Evolutionary conservation across 2,888 invertebrate genomes (phyloP).

Genomic region (Mesopsocus fuscifrons): DNA sequence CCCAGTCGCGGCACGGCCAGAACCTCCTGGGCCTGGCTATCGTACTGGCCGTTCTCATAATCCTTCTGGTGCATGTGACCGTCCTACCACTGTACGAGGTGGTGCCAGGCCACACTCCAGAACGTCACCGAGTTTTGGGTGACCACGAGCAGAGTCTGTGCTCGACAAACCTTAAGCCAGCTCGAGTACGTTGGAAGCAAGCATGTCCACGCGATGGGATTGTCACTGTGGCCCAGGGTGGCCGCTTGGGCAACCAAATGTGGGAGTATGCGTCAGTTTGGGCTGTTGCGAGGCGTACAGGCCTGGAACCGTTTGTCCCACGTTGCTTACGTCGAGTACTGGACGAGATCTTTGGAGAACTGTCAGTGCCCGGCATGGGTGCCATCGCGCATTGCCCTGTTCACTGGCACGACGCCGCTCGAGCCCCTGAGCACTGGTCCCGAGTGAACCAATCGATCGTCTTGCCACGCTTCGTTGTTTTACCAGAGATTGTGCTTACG

Average conservation of each 20-base stretch:
- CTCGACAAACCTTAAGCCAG: conserved; percentile 25
- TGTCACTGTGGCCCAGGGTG: conserved; percentile 28
- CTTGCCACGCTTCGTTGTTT: conserved; percentile 31
- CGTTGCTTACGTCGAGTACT: conserved; percentile 30
- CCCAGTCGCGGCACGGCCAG: conserved; percentile 20
- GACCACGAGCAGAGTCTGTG: conserved; percentile 35
- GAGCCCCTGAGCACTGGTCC: conserved; percentile 32
- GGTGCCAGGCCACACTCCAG: conserved; percentile 23
- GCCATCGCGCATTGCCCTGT: conserved; percentile 33
- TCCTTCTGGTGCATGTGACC: conserved; percentile 37
- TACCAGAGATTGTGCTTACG: conserved; percentile 32
- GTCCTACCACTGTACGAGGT: conserved; percentile 34
- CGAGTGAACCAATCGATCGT: conserved; percentile 35
- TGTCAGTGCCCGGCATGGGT: conserved; percentile 33
- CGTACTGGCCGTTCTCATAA: conserved; percentile 34
- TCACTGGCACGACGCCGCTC: conserved; percentile 28
- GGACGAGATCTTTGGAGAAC: conserved; percentile 32
- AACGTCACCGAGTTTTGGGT: conserved; percentile 25
- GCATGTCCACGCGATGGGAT: conserved; percentile 28
- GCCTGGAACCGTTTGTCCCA: conserved; percentile 29
- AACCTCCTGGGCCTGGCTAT: conserved; percentile 37
- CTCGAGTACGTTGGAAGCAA: conserved; percentile 21
- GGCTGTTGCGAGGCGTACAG: conserved; percentile 28
- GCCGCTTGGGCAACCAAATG: conserved; percentile 29
- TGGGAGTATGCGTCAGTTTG: conserved; percentile 32